Base-by-base conservation (phyloP, 1,140 invertebrate species). In the Lithobius niger region DNA sequence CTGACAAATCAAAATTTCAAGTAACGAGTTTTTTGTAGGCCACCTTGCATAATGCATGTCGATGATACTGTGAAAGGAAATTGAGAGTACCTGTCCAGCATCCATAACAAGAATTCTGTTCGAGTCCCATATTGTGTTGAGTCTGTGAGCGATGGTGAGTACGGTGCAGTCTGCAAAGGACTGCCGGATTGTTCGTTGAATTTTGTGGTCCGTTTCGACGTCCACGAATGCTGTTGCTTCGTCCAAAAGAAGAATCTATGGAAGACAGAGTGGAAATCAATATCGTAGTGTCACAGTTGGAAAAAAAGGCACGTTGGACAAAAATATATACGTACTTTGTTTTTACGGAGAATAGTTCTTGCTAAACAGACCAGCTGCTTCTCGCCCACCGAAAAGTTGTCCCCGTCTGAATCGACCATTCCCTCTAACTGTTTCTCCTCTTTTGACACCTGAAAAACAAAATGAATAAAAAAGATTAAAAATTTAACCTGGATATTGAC, bases 131-230 rank as follows among this genome's bases (percentile, higher is more conserved):
- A 79, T 68, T 1, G 78, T 80, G 56, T 78, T 72, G 1, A 74
- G 62, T 50, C 71, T 58, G 57, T 80, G 78, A n/a, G n/a, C n/a
- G n/a, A n/a, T n/a, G n/a, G n/a, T 3, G 77, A 85, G 59, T 1
- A 85, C 74, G 0, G 82, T 84, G 57, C 76, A 80, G 53, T 79
- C 66, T 0, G 69, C 68, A 69, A 89, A 89, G 60, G 81, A 78
- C 27, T 73, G 77, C 36, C 80, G 67, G 16, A 84, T 80, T 1
- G 79, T 81, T 13, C 66, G 67, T 61, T 84, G 82, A 56, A 85
- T 82, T 1, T 81, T 64, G 26, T 68, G 65, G 63, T 84, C 81
- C 2, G 81, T 84, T 57, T 74, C 67, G 51, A 70, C 58, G 59
- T 78, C 76, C 27, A 78, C 69, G 56, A 74, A 75, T 16, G 77